Percentiles rank a stretch among this genome's conserved stretches.
Evolutionary conservation across 2,113 vertebrate species (phyloP).

Genomic region (Scophthalmus maximus): DNA sequence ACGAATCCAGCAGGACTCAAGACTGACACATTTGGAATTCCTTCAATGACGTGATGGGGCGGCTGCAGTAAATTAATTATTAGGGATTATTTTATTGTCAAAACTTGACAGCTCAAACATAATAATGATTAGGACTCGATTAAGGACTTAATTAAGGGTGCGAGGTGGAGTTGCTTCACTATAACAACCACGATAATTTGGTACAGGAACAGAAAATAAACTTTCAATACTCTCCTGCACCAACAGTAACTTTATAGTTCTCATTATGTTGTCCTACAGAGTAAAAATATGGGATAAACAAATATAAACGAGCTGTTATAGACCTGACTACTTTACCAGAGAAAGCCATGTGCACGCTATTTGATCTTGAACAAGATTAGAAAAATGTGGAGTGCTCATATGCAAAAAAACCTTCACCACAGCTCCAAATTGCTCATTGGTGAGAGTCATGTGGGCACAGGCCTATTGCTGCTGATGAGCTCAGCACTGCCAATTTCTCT

Average conservation of each 20-base stretch:
- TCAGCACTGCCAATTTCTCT: slow-evolving; percentile 60
- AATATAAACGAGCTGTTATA: not conserved
- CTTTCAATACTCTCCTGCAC: not conserved
- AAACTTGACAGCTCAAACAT: slow-evolving; percentile 1
- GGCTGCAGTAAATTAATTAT: slow-evolving; percentile 32
- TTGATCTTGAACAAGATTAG: slow-evolving; percentile 17
- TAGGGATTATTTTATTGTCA: slow-evolving; percentile 12
- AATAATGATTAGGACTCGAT: slow-evolving; percentile 5
- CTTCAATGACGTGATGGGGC: slow-evolving; percentile 36
- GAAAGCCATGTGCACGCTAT: not conserved
- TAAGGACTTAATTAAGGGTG: slow-evolving; percentile 1
- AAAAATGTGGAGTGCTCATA: slow-evolving; percentile 30
- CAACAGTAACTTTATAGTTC: not conserved
- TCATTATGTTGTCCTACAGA: not conserved
- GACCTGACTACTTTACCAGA: slow-evolving; percentile 2
- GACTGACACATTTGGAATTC: slow-evolving; percentile 44
- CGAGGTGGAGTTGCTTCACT: not conserved
- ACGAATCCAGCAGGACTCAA: slow-evolving; percentile 55
- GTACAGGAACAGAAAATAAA: not conserved
- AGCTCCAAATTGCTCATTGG: slow-evolving; percentile 44
- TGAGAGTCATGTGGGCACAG: slow-evolving; percentile 37
- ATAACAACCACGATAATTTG: not conserved
- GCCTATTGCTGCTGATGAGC: slow-evolving; percentile 64
- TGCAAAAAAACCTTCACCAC: slow-evolving; percentile 21
- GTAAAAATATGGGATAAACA: not conserved